Base-by-base conservation (phyloP, 2,113 vertebrate species). In the Paracanthobrama guichenoti region DNA sequence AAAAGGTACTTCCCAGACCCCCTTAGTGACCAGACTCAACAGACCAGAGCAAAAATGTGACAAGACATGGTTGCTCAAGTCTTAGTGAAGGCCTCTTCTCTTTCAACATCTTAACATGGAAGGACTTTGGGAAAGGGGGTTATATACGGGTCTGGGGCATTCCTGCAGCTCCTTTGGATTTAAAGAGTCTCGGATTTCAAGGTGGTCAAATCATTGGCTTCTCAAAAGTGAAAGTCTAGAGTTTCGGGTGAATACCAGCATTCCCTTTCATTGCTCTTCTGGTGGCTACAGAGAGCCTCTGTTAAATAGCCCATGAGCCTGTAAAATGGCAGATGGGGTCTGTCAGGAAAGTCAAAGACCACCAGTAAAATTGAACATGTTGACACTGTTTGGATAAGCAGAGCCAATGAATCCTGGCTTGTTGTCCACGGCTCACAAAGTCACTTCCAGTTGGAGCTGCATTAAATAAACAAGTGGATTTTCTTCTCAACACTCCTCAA, bases 261-360 rank as follows among this genome's bases (percentile, higher is more conserved):
- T 88, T 62, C 69, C 50, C 50, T 88, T 88, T 88, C 81, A 88
- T 86, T 81, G 84, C 81, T 86, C 28, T n/a, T 75, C 64, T 83
- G 57, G 83, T 84, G 77, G 87, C 84, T 83, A 86, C 81, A 85
- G 80, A 79, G 82, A 82, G 75, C 28, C 79, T 87, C 81, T 83
- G 77, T 84, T 88, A 84, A 86, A 81, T 84, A 80, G 84, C 76
- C 84, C 75, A 76, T 83, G 76, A 62, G 84, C 81, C 69, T 84
- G 81, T 88, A 88, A 88, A 88, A 86, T 84, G 81, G 87, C 87
- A 88, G 80, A 88, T 86, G 87, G 87, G 77, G 67, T 80, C 76
- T 85, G 84, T 88, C 87, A 86, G 67, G 87, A 88, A 60, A 48
- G 50, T 64, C 81, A 81, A 66, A 81, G 84, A 86, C 84, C 87